A percentile compares a stretch with the other conserved stretches of the same genome.
These are phyloP conservation scores for Diplazon laetatorius DNA, from an alignment of 2,888 invertebrate genomes.

Conservation along the genomic window DNA sequence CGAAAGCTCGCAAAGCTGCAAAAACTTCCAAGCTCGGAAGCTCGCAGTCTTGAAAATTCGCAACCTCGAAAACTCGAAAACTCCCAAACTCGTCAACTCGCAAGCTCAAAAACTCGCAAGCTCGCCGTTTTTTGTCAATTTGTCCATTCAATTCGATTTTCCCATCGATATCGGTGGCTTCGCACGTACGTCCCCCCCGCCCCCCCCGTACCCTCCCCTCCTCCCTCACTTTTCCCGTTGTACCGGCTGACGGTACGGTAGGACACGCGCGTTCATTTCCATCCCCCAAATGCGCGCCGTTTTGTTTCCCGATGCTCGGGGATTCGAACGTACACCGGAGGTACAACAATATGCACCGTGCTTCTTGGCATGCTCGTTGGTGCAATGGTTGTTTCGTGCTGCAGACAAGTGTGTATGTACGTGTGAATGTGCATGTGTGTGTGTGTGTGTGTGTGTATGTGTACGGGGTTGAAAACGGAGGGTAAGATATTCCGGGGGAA, in stretches of 20 bases:
- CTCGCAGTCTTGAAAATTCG: too few species aligned
- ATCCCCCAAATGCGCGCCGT: not conserved
- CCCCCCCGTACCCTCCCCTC: too few species aligned
- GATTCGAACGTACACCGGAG: not conserved
- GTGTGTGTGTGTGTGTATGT: not conserved
- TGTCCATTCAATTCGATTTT: slow-evolving; percentile 81
- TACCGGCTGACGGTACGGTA: slow-evolving; percentile 22
- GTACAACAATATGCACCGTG: slow-evolving; percentile 4
- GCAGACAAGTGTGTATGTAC: too few species aligned
- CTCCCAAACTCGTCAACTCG: too few species aligned
- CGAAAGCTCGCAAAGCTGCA: too few species aligned
- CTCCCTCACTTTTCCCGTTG: slow-evolving; percentile 30
- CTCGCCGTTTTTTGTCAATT: slow-evolving; percentile 79
- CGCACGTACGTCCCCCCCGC: slow-evolving; percentile 12
- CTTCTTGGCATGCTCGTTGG: not conserved
- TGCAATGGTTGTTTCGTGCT: not conserved
- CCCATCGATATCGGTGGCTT: slow-evolving; percentile 77
- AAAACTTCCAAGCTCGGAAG: too few species aligned
- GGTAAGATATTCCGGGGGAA: slow-evolving; percentile 40
- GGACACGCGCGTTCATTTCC: slow-evolving; percentile 28
- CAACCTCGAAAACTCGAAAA: too few species aligned
- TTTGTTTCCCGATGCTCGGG: not conserved
- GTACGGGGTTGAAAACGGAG: slow-evolving; percentile 5
- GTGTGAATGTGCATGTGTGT: too few species aligned
- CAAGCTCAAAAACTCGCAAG: slow-evolving; percentile 69